phyloP scores from a whole-genome alignment of 2,797 vertebrate species.

The Danio tinwini region DNA sequence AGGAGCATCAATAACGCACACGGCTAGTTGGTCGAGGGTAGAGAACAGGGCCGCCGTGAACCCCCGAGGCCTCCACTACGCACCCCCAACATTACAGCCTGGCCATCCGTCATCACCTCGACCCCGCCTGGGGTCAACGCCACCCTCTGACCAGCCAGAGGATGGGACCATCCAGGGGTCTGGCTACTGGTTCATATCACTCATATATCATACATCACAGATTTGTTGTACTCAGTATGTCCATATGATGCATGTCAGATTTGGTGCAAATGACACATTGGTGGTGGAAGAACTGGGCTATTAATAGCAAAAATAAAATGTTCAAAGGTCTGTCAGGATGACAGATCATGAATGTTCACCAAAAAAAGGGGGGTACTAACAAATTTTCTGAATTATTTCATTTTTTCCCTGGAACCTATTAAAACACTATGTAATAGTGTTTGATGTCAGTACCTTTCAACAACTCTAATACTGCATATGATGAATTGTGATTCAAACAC shows the following conservation, averaged over 20 bases:
- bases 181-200: slow-evolving; percentile 49
- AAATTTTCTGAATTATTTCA: neutral
- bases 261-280: slow-evolving; percentile 29
- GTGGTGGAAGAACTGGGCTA: neutral
- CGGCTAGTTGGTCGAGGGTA: slow-evolving; percentile 71
- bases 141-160: slow-evolving; percentile 58
- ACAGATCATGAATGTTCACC: neutral
- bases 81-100: slow-evolving; percentile 78
- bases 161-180: slow-evolving; percentile 56
- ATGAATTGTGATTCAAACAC: neutral
- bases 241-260: slow-evolving; percentile 30
- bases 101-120: slow-evolving; percentile 74
- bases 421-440: neutral
- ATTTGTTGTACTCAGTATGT: slow-evolving; percentile 30
- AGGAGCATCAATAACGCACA: slow-evolving; percentile 93
- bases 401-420: neutral
- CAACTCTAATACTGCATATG: too few species aligned
- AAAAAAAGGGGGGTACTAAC: neutral
- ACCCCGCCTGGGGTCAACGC: slow-evolving; percentile 60
- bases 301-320: slow-evolving; percentile 4
- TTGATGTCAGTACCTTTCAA: neutral
- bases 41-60: slow-evolving; percentile 76
- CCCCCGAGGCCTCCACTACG: slow-evolving; percentile 73
- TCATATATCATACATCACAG: slow-evolving; percentile 45
- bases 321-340: neutral